phyloP scores from a whole-genome alignment of 2,888 invertebrate species.

The Drosophila prolongata region DNA sequence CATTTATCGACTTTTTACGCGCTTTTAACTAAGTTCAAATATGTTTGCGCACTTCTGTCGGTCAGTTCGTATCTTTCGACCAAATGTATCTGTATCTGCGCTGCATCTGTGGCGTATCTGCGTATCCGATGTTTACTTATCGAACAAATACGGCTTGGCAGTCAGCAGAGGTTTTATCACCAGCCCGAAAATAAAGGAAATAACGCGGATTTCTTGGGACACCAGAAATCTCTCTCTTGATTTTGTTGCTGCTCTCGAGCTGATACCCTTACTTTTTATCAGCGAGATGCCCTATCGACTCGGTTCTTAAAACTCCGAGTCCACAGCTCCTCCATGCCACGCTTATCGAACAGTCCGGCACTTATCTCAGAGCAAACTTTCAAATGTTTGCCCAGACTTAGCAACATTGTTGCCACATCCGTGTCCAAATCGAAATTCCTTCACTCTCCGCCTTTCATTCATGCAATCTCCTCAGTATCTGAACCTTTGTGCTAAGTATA shows the following conservation, averaged over 20 bases:
- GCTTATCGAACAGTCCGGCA: constrained; percentile 59
- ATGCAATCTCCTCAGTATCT: constrained; percentile 52
- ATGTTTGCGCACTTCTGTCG: constrained; percentile 72
- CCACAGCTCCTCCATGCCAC: constrained; percentile 29
- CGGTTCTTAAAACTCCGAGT: constrained; percentile 22
- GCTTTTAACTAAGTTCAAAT: constrained; percentile 78
- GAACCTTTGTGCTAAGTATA: constrained; percentile 32
- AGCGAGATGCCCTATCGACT: constrained; percentile 67
- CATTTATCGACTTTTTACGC: constrained; percentile 81
- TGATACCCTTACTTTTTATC: constrained; percentile 53
- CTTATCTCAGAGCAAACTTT: constrained; percentile 74
- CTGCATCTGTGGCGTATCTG: constrained; percentile 45
- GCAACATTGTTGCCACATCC: constrained; percentile 75
- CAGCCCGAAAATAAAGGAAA: constrained; percentile 18
- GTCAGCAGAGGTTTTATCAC: constrained; percentile 66
- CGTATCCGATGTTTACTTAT: constrained; percentile 64
- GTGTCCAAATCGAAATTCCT: constrained; percentile 30
- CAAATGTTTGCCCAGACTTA: constrained; percentile 72
- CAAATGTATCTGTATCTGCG: constrained; percentile 46
- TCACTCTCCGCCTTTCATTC: constrained; percentile 37
- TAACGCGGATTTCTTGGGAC: constrained; percentile 54
- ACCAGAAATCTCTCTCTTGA: constrained; percentile 25
- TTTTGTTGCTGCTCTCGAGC: constrained; percentile 35
- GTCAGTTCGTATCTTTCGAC: constrained; percentile 39
- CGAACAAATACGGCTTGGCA: constrained; percentile 60